Evolutionary conservation across 2,888 invertebrate species (phyloP).

Genomic region (Arrhopalites spinosus): DNA sequence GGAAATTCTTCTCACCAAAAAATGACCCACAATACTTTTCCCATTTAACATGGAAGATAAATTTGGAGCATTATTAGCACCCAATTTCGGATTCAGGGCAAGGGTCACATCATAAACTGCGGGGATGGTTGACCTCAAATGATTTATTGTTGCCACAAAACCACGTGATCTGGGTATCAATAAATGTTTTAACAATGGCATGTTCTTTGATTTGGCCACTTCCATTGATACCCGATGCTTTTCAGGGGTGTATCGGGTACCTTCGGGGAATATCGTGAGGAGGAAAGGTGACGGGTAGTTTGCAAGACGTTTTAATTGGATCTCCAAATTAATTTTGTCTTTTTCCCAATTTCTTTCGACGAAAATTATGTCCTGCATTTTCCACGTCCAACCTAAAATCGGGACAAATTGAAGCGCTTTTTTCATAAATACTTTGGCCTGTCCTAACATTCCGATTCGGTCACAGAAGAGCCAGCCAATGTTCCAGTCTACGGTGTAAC

Average conservation of each 20-base stretch:
- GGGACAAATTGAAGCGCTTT: conserved; percentile 88
- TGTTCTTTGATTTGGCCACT: conserved; percentile 83
- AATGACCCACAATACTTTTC: conserved; percentile 71
- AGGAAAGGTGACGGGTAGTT: conserved; percentile 90
- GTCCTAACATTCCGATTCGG: conserved; percentile 79
- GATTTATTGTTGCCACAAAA: conserved; percentile 82
- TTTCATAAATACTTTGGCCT: conserved; percentile 94
- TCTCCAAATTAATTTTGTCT: conserved; percentile 80
- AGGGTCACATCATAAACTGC: conserved; percentile 78
- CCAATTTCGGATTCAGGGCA: conserved; percentile 58
- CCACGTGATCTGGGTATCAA: conserved; percentile 83
- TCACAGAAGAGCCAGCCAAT: conserved; percentile 92
- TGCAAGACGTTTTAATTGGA: conserved; percentile 78
- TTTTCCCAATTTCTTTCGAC: conserved; percentile 89
- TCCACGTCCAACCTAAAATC: conserved; percentile 95
- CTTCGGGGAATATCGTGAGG: conserved; percentile 64
- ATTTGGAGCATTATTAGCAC: conserved; percentile 41
- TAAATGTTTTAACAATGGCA: conserved; percentile 84
- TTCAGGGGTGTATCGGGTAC: conserved; percentile 84
- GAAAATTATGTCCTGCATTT: conserved; percentile 92
- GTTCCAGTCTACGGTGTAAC: conserved; percentile 87
- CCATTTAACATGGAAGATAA: conserved; percentile 62
- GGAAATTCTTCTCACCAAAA: conserved; percentile 80
- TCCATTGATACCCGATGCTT: conserved; percentile 87
- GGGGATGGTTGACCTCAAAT: conserved; percentile 73